These are phyloP conservation scores for Pachyramphus minor DNA, from an alignment of 2,113 vertebrate species.

Conservation along the genomic window DNA sequence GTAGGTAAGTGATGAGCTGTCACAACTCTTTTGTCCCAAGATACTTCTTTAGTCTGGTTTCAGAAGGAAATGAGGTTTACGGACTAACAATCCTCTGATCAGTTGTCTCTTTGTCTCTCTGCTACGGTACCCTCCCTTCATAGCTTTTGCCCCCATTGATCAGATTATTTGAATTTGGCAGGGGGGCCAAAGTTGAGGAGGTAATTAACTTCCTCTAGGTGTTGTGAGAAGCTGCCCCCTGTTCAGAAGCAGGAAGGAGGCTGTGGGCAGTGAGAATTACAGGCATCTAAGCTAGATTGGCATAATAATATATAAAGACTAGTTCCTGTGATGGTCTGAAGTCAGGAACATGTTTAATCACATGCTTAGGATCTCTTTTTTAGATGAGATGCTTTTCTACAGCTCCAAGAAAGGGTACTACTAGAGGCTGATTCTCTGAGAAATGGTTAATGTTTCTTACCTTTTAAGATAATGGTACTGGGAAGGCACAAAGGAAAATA, in stretches of 20 bases:
- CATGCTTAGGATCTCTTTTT: not conserved
- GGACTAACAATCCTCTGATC: not conserved
- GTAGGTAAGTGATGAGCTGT: constrained; percentile 6
- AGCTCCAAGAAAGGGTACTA: not conserved
- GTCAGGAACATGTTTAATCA: not conserved
- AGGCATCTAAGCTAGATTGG: not conserved
- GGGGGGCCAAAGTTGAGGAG: not conserved
- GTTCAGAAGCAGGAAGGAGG: not conserved
- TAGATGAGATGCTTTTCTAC: not conserved
- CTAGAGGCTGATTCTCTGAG: not conserved
- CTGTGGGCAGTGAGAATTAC: not conserved
- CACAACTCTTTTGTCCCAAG: not conserved
- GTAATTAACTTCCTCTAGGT: not conserved
- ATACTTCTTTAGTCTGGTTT: not conserved
- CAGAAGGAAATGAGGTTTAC: not conserved
- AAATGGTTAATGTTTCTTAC: not conserved
- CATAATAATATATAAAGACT: not conserved
- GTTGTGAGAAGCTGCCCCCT: not conserved
- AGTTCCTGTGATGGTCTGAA: not conserved
- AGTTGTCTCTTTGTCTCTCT: not conserved
- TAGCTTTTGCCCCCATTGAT: not conserved
- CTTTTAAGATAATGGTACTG: not conserved
- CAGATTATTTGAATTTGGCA: not conserved
- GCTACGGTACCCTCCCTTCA: not conserved
- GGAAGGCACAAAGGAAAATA: not conserved